Evolutionary conservation across 2,113 vertebrate genomes (phyloP), one percentile per base, ranked within the genome.

Genomic region (Syrrhaptes paradoxus): DNA sequence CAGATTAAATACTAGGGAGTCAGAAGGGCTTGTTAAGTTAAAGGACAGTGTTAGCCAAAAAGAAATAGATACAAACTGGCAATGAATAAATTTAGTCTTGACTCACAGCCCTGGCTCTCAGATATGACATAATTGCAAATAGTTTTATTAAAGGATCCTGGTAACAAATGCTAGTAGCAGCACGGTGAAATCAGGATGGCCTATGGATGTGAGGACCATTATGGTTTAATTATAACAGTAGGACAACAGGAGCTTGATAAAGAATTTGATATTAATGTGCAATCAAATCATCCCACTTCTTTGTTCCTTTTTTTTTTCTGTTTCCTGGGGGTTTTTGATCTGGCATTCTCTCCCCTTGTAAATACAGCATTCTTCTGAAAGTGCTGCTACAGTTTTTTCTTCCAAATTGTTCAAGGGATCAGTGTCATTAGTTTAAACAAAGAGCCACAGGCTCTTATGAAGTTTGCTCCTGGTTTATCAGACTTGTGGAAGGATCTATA

Each of bases 41-140:
- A 85, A 85, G 63, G 41, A 43, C 32, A 71, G 24, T 7, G 6
- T 7, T 74, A 49, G 86, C 83, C 93, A 93, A 90, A 94, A 90
- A 78, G 82, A 95, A 89, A 93, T 78, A 8, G 81, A 96, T 95
- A 94, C 32, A 7, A 93, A 66, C n/a, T 84, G 68, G 32, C 89
- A 90, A 34, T 1, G 2, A 90, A 94, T 86, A 96, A 88, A 94
- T 92, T 76, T 86, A 93, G 82, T 66, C 75, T 67, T 95, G 93
- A 91, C 71, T 74, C 82, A 70, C 11, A 63, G 55, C 62, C 59
- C 79, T 62, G 68, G 63, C 38, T 59, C 89, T 77, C 66, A 91
- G 71, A 51, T 85, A 82, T 87, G 78, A 91, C 58, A 58, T 83
- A 95, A 96, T 1, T 61, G 57, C 81, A 83, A 73, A 63, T 66